These are phyloP conservation scores for Phyllotis vaccarum DNA, from an alignment of 2,797 vertebrate species.

Conservation along the genomic window DNA sequence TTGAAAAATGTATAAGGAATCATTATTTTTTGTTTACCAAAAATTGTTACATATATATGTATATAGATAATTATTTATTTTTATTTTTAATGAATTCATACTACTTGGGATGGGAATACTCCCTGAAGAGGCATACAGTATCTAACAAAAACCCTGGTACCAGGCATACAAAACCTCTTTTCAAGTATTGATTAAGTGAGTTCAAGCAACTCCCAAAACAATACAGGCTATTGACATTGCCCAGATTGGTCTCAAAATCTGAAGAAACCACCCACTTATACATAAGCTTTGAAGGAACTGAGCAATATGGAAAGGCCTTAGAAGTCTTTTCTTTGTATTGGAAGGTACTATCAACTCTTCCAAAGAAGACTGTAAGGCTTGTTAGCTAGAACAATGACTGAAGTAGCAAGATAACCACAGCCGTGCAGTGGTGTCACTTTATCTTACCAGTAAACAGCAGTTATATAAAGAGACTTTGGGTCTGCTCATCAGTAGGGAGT, in stretches of 20 bases:
- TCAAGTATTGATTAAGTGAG: not conserved
- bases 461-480: not conserved
- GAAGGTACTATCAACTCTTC: not conserved
- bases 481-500: too few relatives aligned
- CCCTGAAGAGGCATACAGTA: not conserved
- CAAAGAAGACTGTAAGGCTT: not conserved
- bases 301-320: too few relatives aligned
- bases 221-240: not conserved
- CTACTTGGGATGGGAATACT: not conserved
- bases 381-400: accelerated
- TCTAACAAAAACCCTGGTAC: not conserved
- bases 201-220: not conserved
- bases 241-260: not conserved
- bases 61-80: not conserved
- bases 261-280: not conserved
- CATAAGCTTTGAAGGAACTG: not conserved
- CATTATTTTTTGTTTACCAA: not conserved
- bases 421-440: not conserved
- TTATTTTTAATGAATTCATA: not conserved
- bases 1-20: not conserved
- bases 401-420: not conserved
- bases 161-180: not conserved
- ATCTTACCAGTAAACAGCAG: not conserved
- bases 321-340: not conserved
- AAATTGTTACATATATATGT: not conserved